Evolutionary conservation across 1,140 invertebrate genomes (phyloP), one percentile per base, ranked within the genome.

Genomic region (Magallana gigas): DNA sequence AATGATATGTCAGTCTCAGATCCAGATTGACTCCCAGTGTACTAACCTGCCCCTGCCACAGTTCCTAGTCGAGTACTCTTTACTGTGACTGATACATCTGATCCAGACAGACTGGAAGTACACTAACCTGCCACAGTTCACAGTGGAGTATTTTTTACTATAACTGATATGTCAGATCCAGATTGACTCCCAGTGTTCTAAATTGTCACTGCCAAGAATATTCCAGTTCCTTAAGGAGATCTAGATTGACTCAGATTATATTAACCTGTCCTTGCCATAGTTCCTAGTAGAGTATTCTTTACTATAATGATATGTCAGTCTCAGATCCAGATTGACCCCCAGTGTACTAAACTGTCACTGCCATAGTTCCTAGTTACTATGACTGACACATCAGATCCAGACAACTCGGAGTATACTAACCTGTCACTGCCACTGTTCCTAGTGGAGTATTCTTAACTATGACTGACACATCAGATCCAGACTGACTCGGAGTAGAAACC

Each of bases 71-170:
- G 90, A 36, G 96, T 93, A 84, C 93, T 96, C 60, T 95, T 95
- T 0, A 97, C 97, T 11, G 98, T 88, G 0, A 99, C 97, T 71
- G 97, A 96, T 0, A 99, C 96, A 96, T 98, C 97, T 91, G 97
- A 96, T 1, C 96, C 92, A 6, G 98, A 99, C 93, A 99, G 98
- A 0, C 98, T 98, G n/a, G 98, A 98, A 64, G 98, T 99, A 48
- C 23, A 23, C 23, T 23, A 23, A 23, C 23, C 23, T 23, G 23
- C 23, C 1, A 23, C 23, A 48, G 36, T 48, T 48, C 5, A 2
- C 5, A 48, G 36, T 48, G 2, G 36, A 48, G 36, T 48, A 48
- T 48, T 48, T 5, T 48, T 48, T 48, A 48, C 36, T 48, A 48
- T 48, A 5, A 48, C 36, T 48, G 36, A 48, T 5, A 48, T 4